Percentiles rank a stretch among this genome's conserved stretches.
phyloP scores from a whole-genome alignment of 2,113 vertebrate species.

The Sclerurus mexicanus region DNA sequence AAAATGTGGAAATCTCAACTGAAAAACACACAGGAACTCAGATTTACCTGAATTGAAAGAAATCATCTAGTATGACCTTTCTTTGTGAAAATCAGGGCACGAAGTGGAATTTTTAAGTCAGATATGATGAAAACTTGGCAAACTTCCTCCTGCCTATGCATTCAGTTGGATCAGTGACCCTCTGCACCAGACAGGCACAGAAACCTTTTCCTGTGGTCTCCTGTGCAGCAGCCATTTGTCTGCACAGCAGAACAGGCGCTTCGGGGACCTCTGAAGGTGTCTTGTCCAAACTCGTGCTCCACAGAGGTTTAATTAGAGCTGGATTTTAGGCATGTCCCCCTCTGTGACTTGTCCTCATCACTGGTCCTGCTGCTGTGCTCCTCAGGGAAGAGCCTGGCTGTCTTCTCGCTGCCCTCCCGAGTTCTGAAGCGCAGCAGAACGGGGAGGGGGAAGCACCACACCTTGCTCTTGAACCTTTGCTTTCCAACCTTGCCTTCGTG shows the following conservation, averaged over 20 bases:
- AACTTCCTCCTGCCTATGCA: neutral
- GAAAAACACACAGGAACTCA: neutral
- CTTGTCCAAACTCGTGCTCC: neutral
- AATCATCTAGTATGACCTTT: neutral
- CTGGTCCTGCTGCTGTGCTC: neutral
- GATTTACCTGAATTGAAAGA: neutral
- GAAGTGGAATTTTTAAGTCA: neutral
- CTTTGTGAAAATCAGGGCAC: neutral
- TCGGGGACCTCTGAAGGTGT: neutral
- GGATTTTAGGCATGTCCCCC: neutral
- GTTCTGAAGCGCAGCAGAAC: neutral
- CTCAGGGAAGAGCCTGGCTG: neutral
- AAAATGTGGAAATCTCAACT: neutral
- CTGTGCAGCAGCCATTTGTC: neutral
- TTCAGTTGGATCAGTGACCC: neutral
- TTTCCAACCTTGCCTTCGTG: neutral
- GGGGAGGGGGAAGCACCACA: neutral
- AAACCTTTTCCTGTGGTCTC: neutral
- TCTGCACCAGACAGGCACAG: neutral
- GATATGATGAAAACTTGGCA: neutral
- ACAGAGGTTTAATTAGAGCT: neutral
- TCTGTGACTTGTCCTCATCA: neutral
- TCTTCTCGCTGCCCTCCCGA: neutral
- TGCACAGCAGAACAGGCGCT: neutral
- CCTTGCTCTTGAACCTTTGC: neutral